Evolutionary conservation across 2,888 invertebrate genomes (phyloP), one percentile per base, ranked within the genome.

Genomic region (Pterobdella sp.): DNA sequence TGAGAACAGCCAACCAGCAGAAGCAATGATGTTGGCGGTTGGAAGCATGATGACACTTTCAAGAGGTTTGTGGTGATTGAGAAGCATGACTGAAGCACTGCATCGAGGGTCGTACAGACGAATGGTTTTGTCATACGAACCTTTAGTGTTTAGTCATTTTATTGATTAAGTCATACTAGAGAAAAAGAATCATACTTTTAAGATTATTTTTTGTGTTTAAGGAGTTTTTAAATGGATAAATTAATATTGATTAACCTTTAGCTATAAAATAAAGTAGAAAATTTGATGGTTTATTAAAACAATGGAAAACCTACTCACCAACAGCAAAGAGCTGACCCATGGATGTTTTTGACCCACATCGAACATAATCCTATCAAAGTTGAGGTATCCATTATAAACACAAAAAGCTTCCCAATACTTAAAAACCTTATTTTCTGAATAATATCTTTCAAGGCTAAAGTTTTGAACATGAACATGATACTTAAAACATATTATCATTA

Each of bases 31-130:
- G 63, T 93, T 92, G 32, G 94, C 94, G 67, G 90, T 89, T 1
- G 94, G 94, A 79, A 94, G 86, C 82, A 92, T 92, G 1, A 95
- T 83, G 68, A 94, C 85, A 75, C 91, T 90, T 85, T 96, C 95
- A 0, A 97, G 90, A 0, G 94, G 93, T 78, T 90, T 88, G 7
- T 91, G 93, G 84, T 96, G 95, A 80, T 93, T 89, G 0, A 93
- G 89, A 34, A 87, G 88, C 72, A 91, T 84, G 0, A 90, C 87
- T 72, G 89, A 88, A 78, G 88, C 87, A 77, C 88, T 77, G 0
- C 88, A 88, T 80, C 95, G 87, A 0, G 88, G 88, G 82, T 97
- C 97, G 85, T 91, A 95, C 83, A 97, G 86, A 82, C 91, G 91
- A 0, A 94, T 89, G 72, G 87, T 88, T 80, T 91, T 90, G 83